phyloP scores from a whole-genome alignment of 2,888 invertebrate species.

The Dynastes tityus region DNA sequence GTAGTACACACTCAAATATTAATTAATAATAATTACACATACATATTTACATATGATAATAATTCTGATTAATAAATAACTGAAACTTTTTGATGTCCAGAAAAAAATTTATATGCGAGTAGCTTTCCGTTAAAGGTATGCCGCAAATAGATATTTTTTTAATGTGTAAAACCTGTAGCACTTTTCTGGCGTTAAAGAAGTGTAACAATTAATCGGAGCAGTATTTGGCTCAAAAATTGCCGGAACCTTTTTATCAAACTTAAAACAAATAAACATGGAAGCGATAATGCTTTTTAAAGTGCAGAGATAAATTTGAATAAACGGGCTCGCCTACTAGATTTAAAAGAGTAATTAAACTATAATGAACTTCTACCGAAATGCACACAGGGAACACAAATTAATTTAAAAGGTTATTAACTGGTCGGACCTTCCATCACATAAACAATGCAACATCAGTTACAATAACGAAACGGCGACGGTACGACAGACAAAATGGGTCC shows the following conservation, averaged over 20 bases:
- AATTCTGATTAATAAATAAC: too few relatives aligned
- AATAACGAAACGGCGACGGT: slow-evolving; percentile 30
- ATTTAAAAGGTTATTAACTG: slow-evolving; percentile 45
- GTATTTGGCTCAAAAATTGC: neutral
- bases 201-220: neutral
- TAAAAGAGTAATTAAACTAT: slow-evolving; percentile 52
- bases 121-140: too few relatives aligned
- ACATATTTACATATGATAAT: too few relatives aligned
- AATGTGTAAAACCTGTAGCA: too few relatives aligned
- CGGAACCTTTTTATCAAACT: neutral
- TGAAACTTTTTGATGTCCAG: too few relatives aligned
- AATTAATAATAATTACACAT: too few relatives aligned
- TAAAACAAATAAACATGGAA: slow-evolving; percentile 13
- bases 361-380: slow-evolving; percentile 40
- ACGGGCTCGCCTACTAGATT: slow-evolving; percentile 24
- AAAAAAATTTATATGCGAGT: too few relatives aligned
- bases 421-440: slow-evolving; percentile 22
- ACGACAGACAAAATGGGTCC: slow-evolving; percentile 11
- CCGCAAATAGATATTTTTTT: too few relatives aligned
- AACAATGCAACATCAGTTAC: slow-evolving; percentile 36
- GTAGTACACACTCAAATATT: too few relatives aligned
- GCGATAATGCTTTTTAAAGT: slow-evolving; percentile 41
- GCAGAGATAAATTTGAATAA: slow-evolving; percentile 44
- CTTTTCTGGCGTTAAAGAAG: too few relatives aligned
- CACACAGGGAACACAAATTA: slow-evolving; percentile 33